These are phyloP conservation scores for Microchirus variegatus DNA, from an alignment of 2,797 vertebrate genomes.

Conservation along the genomic window DNA sequence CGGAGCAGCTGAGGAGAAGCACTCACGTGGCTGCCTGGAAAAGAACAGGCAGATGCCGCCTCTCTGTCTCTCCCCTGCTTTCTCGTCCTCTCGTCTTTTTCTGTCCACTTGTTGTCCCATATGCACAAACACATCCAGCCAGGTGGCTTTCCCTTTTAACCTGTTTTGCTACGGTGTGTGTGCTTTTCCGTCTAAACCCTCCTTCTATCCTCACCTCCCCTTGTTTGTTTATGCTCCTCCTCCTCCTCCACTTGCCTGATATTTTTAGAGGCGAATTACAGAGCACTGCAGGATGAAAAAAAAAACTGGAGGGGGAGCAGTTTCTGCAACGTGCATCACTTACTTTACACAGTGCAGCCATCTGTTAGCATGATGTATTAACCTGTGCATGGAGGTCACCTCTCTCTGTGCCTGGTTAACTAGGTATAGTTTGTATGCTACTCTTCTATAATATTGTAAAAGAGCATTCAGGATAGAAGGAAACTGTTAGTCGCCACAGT, in stretches of 20 bases:
- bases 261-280: constrained; percentile 82
- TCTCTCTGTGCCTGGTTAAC: constrained; percentile 12
- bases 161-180: constrained; percentile 24
- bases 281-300: constrained; percentile 60
- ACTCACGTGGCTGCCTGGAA: constrained; percentile 75
- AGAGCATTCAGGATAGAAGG: not conserved
- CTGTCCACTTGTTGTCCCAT: constrained; percentile 27
- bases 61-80: constrained; percentile 5
- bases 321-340: constrained; percentile 70
- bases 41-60: constrained; percentile 63
- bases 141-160: constrained; percentile 43
- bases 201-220: constrained; percentile 48
- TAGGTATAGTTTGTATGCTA: not conserved
- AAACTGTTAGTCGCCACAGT: too few relatives aligned
- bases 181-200: constrained; percentile 37
- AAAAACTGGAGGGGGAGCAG: constrained; percentile 64
- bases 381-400: constrained; percentile 12
- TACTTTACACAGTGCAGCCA: constrained; percentile 40
- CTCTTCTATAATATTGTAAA: too few relatives aligned
- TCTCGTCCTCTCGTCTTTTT: not conserved
- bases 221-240: constrained; percentile 70
- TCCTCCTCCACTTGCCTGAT: constrained; percentile 69
- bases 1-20: constrained; percentile 71
- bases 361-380: constrained; percentile 47
- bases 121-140: constrained; percentile 37